phyloP scores from a whole-genome alignment of 1,140 invertebrate genomes.

The Drosophila persimilis region DNA sequence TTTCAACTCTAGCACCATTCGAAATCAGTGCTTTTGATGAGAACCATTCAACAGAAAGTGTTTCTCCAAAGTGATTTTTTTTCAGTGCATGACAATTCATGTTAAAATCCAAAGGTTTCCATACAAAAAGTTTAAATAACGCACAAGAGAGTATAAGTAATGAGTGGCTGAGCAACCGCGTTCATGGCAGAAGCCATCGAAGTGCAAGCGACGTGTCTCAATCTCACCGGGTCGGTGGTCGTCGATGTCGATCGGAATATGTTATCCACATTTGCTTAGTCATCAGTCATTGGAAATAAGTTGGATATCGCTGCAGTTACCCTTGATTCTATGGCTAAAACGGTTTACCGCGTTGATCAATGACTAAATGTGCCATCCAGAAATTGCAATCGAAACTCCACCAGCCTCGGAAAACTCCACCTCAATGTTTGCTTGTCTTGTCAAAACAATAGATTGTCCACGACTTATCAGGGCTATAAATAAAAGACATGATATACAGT shows the following conservation, averaged over 20 bases:
- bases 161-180: constrained; percentile 26
- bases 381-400: not conserved
- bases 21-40: constrained; percentile 80
- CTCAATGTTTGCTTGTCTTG: not conserved
- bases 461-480: constrained; percentile 27
- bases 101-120: too few species aligned
- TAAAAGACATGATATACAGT: constrained; percentile 4
- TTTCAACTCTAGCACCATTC: constrained; percentile 77
- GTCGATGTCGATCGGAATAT: constrained; percentile 25
- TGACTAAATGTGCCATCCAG: not conserved
- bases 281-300: constrained; percentile 21
- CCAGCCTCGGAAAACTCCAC: too few species aligned
- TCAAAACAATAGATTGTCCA: not conserved
- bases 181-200: constrained; percentile 52
- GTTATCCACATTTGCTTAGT: constrained; percentile 21
- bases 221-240: too few species aligned
- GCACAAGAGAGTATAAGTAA: constrained; percentile 1
- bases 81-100: not conserved
- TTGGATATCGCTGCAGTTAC: constrained; percentile 10
- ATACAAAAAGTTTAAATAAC: not conserved
- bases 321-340: not conserved
- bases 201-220: constrained; percentile 40
- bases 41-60: constrained; percentile 57
- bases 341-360: not conserved
- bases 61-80: constrained; percentile 3